phyloP scores from a whole-genome alignment of 2,888 invertebrate species.

The Agonopterix arenella region DNA sequence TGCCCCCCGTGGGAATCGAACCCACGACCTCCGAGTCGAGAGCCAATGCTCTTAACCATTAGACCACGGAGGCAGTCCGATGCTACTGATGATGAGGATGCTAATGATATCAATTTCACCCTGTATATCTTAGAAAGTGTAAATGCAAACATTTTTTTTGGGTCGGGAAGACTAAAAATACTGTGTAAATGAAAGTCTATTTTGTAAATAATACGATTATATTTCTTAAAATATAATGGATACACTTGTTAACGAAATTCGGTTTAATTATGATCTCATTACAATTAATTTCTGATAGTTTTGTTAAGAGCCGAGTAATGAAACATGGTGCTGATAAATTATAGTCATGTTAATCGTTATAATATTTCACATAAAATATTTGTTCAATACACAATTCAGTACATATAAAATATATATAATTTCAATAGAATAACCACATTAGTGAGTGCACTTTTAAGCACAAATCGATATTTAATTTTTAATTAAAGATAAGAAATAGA shows the following conservation, averaged over 20 bases:
- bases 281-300: constrained; percentile 27
- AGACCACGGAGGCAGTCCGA: too few species aligned
- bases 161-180: neutral
- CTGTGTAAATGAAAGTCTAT: neutral
- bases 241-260: constrained; percentile 53
- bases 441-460: constrained; percentile 20
- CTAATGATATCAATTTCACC: too few species aligned
- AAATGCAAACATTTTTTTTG: too few species aligned
- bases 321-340: constrained; percentile 2
- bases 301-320: constrained; percentile 18
- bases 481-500: constrained; percentile 6
- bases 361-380: constrained; percentile 18
- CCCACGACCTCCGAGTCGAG: too few species aligned
- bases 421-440: constrained; percentile 18
- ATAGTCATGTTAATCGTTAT: constrained; percentile 15
- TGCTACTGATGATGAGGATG: too few species aligned
- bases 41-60: too few species aligned
- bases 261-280: constrained; percentile 36
- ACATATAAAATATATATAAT: constrained; percentile 28
- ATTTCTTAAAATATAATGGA: constrained; percentile 53
- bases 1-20: too few species aligned
- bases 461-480: constrained; percentile 12
- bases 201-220: constrained; percentile 57
- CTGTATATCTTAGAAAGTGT: too few species aligned
- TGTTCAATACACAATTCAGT: constrained; percentile 17